A percentile compares a stretch with the other conserved stretches of the same genome.
Conservation (phyloP, 2,888 invertebrate genomes). For the Plusia festucae region DNA sequence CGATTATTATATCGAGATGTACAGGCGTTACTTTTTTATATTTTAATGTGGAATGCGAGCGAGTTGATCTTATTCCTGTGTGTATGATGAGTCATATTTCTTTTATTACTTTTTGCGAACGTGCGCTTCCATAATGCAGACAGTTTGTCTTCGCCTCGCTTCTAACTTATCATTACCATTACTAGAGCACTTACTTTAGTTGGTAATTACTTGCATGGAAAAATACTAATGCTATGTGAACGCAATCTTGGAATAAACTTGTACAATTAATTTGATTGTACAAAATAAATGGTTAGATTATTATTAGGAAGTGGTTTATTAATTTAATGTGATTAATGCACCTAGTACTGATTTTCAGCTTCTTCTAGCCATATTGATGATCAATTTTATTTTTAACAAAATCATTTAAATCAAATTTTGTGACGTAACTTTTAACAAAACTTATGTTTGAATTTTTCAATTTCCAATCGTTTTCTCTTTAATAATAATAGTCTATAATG, state of each 20-base stretch:
- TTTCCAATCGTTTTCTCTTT: not conserved
- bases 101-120: slow-evolving; percentile 1
- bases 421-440: slow-evolving; percentile 6
- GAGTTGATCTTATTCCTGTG: not conserved
- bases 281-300: too few relatives aligned
- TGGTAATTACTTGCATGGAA: not conserved
- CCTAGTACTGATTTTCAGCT: too few relatives aligned
- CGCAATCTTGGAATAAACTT: not conserved
- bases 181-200: not conserved
- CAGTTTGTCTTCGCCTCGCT: not conserved
- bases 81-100: not conserved
- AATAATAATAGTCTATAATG: slow-evolving; percentile 13
- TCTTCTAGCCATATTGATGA: too few relatives aligned
- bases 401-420: not conserved
- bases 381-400: too few relatives aligned
- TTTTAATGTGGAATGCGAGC: not conserved
- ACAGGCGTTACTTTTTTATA: not conserved
- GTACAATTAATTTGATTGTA: not conserved
- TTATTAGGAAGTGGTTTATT: too few relatives aligned
- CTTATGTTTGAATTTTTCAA: not conserved
- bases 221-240: not conserved
- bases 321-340: too few relatives aligned
- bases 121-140: not conserved
- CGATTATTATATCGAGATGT: too few relatives aligned
- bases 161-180: not conserved